Evolutionary conservation across 1,140 invertebrate species (phyloP).

Genomic region (Pentalonia nigronervosa): DNA sequence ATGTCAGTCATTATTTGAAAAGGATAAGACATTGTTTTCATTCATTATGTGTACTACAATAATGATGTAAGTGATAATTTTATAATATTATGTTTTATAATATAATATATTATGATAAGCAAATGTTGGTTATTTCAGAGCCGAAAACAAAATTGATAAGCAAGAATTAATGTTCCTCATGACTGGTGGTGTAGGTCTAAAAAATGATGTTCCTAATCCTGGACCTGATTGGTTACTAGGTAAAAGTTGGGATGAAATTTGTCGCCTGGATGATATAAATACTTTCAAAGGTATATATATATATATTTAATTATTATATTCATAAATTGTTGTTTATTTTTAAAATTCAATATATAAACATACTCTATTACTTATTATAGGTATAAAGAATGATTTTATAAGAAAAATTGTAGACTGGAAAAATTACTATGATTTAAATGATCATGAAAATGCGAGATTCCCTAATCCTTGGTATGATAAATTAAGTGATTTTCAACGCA

Average conservation of each 20-base stretch:
- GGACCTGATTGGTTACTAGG: conserved; percentile 78
- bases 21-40: conserved; percentile 92
- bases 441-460: conserved; percentile 70
- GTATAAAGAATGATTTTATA: conserved; percentile 66
- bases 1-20: conserved; percentile 91
- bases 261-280: conserved; percentile 73
- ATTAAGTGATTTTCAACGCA: conserved; percentile 78
- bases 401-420: conserved; percentile 73
- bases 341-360: not conserved
- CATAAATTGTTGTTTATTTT: not conserved
- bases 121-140: not conserved
- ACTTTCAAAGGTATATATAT: conserved; percentile 68
- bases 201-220: conserved; percentile 67
- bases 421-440: conserved; percentile 73
- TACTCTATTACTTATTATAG: not conserved
- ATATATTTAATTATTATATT: not conserved
- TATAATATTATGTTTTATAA: too few species aligned
- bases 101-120: too few species aligned
- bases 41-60: conserved; percentile 86
- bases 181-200: conserved; percentile 81
- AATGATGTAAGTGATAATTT: conserved; percentile 64
- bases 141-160: conserved; percentile 70
- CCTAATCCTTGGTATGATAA: conserved; percentile 74
- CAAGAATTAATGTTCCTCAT: conserved; percentile 83
- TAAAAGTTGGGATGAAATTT: conserved; percentile 85